Evolutionary conservation across 2,888 invertebrate genomes (phyloP).

Genomic region (Xylota segnis): DNA sequence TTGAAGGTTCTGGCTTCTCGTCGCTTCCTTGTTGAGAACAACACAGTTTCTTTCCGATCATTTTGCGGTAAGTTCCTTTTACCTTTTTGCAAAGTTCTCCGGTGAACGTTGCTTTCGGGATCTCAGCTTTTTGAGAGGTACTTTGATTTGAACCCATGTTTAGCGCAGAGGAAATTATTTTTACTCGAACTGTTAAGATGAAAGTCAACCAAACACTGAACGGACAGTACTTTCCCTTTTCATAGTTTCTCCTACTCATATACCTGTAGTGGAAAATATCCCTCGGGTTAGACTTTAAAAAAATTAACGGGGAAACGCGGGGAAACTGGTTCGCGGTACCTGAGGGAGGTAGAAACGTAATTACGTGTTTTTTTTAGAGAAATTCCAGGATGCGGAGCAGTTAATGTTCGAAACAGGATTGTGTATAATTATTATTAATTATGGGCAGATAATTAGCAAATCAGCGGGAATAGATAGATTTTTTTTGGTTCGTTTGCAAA

Average conservation of each 20-base stretch:
- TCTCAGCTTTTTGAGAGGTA: background rate
- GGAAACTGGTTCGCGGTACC: background rate
- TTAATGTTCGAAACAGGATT: background rate
- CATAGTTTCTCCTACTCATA: background rate
- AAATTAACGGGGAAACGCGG: background rate
- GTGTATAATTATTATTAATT: background rate
- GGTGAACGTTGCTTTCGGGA: background rate
- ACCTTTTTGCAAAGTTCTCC: background rate
- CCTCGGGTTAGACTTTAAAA: background rate
- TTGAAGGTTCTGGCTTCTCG: background rate
- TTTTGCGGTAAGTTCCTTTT: constrained; percentile 9
- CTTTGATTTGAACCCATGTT: constrained; percentile 32
- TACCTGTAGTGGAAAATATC: background rate
- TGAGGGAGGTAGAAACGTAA: background rate
- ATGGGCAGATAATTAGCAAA: background rate
- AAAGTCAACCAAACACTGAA: background rate
- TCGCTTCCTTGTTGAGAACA: background rate
- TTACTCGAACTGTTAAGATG: background rate
- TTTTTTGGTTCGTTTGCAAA: background rate
- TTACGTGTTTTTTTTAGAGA: background rate
- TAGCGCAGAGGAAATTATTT: background rate
- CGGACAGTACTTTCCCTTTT: background rate
- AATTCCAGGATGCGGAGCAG: background rate
- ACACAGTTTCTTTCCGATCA: constrained; percentile 20
- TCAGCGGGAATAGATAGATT: background rate